Base-by-base conservation (phyloP, 2,888 invertebrate genomes). In the Campoletis raptor region DNA sequence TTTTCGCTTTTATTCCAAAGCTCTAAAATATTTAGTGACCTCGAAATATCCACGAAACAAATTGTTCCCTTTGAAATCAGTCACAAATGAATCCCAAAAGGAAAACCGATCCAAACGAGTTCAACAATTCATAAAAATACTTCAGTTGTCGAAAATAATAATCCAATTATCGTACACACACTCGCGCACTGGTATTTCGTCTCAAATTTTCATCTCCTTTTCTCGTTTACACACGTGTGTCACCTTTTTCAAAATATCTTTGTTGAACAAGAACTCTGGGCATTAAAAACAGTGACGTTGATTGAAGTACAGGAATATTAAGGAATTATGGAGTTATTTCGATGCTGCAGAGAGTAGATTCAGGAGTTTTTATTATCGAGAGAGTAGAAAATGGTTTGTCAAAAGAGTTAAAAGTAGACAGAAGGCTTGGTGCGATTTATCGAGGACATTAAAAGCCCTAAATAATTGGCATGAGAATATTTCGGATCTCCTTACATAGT, bases 121-220 rank as follows among this genome's bases (percentile, higher is more conserved):
- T 70, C 2, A 8, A 21, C 45, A 18, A 15, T 30, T 42, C 24
- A 45, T 24, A 15, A 18, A 70, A 30, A 45, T 18, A 45, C 15
- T 48, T 18, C 15, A 0, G 15, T 0, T 18, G 45, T 30, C 8
- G 12, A 54, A 21, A 37, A n/a, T 54, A 54, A 37, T 54, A 37
- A 54, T 73, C 36, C 37, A 54, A n/a, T 18, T 54, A 21, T 40
- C 10, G 37, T 54, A 12, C 37, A 73, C 54, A 37, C 73, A 73
- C 73, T 73, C 73, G 73, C 73, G 73, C 73, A 73, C 73, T 54
- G n/a, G 4, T 37, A 52, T 21, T 12, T 73, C 5, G 6, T 37
- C 54, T 0, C 54, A n/a, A 52, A 18, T 9, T 21, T 2, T n/a
- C 0, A 12, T 57, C 12, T 24, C 8, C 21, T 54, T 6, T 54